These are phyloP conservation scores for Strix uralensis DNA, from an alignment of 2,113 vertebrate genomes.

Conservation along the genomic window DNA sequence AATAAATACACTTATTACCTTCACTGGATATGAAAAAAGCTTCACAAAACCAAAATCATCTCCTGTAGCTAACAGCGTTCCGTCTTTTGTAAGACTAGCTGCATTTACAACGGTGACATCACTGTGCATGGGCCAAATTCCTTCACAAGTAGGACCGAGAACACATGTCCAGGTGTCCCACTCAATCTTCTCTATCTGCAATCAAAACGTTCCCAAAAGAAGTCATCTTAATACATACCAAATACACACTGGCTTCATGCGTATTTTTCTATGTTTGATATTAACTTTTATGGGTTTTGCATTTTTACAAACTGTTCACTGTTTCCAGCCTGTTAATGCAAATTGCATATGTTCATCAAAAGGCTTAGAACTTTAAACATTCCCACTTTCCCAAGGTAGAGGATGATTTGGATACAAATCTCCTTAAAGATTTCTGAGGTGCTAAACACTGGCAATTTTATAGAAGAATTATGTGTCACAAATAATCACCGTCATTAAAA, in stretches of 20 bases:
- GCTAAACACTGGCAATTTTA: neutral
- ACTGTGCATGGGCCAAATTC: slow-evolving; percentile 90
- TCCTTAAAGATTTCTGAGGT: neutral
- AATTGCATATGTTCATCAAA: neutral
- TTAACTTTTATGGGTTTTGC: neutral
- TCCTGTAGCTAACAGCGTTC: slow-evolving; percentile 86
- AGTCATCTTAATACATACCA: neutral
- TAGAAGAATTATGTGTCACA: neutral
- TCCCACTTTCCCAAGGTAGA: neutral
- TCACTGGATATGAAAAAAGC: slow-evolving; percentile 92
- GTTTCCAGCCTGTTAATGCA: neutral
- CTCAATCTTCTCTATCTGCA: slow-evolving; percentile 91
- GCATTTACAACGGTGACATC: slow-evolving; percentile 86
- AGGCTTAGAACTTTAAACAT: neutral
- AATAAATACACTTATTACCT: slow-evolving; percentile 74
- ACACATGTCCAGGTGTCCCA: slow-evolving; percentile 95
- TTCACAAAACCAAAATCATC: slow-evolving; percentile 97
- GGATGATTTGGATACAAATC: neutral
- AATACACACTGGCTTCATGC: rapidly evolving
- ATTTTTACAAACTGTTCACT: neutral
- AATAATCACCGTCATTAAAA: neutral
- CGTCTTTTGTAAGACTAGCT: slow-evolving; percentile 89
- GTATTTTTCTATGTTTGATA: neutral
- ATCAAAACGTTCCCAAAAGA: neutral
- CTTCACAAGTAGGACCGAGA: slow-evolving; percentile 91